A percentile compares a stretch with the other conserved stretches of the same genome.
Evolutionary conservation across 2,113 vertebrate genomes (phyloP).

Genomic region (Macrotis lagotis): DNA sequence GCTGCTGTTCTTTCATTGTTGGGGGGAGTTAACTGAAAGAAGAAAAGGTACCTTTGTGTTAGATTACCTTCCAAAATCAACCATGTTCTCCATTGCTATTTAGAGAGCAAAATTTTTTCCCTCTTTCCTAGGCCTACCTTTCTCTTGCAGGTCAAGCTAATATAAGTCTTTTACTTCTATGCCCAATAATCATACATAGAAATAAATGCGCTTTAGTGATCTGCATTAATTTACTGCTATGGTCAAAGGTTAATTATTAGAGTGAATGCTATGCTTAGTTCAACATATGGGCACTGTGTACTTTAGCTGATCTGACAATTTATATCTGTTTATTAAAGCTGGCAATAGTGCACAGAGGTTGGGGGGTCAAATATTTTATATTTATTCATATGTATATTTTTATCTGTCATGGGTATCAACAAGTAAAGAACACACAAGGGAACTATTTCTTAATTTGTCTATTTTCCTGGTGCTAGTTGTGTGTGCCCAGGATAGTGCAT

Average conservation of each 20-base stretch:
- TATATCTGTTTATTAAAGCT: constrained; percentile 57
- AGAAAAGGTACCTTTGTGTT: constrained; percentile 30
- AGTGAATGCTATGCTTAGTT: constrained; percentile 60
- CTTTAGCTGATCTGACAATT: constrained; percentile 55
- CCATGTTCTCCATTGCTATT: not conserved
- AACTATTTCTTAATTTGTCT: not conserved
- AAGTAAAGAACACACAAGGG: not conserved
- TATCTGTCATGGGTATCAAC: not conserved
- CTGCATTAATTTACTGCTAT: constrained; percentile 68
- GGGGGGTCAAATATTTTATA: constrained; percentile 40
- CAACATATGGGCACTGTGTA: constrained; percentile 60
- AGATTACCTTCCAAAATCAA: constrained; percentile 17
- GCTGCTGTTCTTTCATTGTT: constrained; percentile 55
- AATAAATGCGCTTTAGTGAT: constrained; percentile 33
- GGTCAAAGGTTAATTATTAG: constrained; percentile 70
- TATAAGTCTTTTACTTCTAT: constrained; percentile 25
- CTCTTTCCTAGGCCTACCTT: not conserved
- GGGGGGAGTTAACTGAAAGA: constrained; percentile 52
- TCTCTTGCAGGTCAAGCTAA: constrained; percentile 45
- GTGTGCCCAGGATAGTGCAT: not conserved
- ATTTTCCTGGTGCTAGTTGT: not conserved
- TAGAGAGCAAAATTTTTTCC: not conserved
- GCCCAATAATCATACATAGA: constrained; percentile 53
- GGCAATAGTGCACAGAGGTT: constrained; percentile 32
- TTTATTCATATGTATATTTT: constrained; percentile 40